phyloP scores from a whole-genome alignment of 2,113 vertebrate genomes.

The Polypterus senegalus region DNA sequence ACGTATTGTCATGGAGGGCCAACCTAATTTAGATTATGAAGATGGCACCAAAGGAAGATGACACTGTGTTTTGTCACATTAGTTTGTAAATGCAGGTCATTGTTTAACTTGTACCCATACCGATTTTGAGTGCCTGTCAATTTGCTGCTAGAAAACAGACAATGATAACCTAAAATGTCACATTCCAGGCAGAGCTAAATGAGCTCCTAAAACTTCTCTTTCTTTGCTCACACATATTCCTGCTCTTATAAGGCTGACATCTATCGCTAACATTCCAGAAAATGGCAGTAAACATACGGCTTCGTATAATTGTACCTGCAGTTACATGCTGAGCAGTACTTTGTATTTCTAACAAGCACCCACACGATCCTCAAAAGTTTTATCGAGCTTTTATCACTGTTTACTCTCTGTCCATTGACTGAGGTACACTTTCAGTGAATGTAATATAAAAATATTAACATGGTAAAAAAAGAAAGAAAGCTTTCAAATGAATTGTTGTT shows the following conservation, averaged over 20 bases:
- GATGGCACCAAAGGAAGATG: too few species aligned
- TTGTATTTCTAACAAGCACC: background rate
- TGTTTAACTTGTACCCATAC: too few species aligned
- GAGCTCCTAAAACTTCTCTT: too few species aligned
- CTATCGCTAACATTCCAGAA: slow-evolving; percentile 1
- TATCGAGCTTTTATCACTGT: background rate
- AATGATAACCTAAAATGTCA: too few species aligned
- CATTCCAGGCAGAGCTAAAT: too few species aligned
- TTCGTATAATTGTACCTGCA: slow-evolving; percentile 2
- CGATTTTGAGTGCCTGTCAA: too few species aligned
- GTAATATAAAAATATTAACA: background rate
- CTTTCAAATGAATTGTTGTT: slow-evolving; percentile 28
- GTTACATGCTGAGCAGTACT: background rate
- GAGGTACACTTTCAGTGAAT: background rate
- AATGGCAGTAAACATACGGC: slow-evolving; percentile 3
- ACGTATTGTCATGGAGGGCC: too few species aligned
- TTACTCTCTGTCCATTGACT: background rate
- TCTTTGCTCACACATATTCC: too few species aligned
- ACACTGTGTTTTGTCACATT: too few species aligned
- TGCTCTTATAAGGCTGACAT: background rate
- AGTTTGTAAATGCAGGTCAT: too few species aligned
- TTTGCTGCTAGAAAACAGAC: too few species aligned
- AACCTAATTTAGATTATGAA: too few species aligned
- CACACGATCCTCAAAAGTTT: background rate
- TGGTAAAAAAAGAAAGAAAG: slow-evolving; percentile 10